phyloP scores from a whole-genome alignment of 2,113 vertebrate genomes.

The Burhinus bistriatus region DNA sequence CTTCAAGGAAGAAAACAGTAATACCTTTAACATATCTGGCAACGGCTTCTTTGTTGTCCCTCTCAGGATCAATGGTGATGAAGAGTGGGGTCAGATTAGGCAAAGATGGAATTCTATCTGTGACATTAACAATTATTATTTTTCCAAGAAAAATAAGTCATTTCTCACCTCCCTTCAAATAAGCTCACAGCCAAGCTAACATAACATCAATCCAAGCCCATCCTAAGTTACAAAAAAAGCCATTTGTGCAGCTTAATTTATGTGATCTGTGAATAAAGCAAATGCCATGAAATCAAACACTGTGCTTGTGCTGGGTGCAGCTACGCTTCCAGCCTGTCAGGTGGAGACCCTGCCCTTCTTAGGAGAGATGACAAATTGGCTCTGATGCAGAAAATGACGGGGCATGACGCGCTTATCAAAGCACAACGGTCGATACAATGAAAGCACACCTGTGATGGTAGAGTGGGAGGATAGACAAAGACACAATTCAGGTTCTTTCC shows the following conservation, averaged over 20 bases:
- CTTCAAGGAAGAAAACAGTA: not conserved
- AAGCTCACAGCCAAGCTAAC: not conserved
- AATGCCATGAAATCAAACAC: rapidly evolving
- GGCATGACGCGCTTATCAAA: not conserved
- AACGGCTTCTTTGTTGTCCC: conserved; percentile 87
- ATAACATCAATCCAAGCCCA: not conserved
- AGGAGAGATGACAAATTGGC: not conserved
- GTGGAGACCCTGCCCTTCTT: not conserved
- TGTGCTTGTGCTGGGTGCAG: not conserved
- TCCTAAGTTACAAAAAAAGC: not conserved
- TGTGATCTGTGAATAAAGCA: not conserved
- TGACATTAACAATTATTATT: not conserved
- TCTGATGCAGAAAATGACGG: not conserved
- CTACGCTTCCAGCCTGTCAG: not conserved
- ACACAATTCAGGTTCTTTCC: not conserved
- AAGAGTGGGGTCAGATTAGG: conserved; percentile 89
- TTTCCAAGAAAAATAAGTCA: not conserved
- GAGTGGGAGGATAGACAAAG: not conserved
- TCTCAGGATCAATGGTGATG: conserved; percentile 94
- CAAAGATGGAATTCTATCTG: conserved; percentile 85
- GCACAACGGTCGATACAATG: not conserved
- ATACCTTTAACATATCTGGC: conserved; percentile 90
- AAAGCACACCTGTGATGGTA: rapidly evolving
- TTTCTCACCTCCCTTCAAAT: not conserved
- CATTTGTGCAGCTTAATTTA: not conserved